Base-by-base conservation (phyloP, 2,797 vertebrate species). In the Phoeniculus purpureus region DNA sequence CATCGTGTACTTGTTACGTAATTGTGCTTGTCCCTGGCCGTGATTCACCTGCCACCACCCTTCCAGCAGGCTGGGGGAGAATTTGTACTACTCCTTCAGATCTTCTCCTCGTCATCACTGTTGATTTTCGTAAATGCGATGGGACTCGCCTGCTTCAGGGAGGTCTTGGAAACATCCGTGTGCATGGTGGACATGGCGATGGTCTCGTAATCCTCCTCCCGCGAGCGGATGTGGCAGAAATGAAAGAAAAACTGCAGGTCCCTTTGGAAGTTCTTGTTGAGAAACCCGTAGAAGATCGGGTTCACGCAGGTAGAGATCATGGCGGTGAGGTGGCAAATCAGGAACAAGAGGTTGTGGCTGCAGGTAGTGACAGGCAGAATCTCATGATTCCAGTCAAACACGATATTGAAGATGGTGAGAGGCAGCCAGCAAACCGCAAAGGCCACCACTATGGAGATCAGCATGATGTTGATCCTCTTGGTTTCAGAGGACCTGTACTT, bases 161-260 rank as follows among this genome's bases (percentile, higher is more conserved):
- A 98, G 27, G 97, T 98, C 96, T 98, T 98, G 48, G 98, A 98
- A 87, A 98, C 96, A 94, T 98, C 98, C 1, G 98, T 98, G 34
- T 98, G 98, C 97, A 98, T 97, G 77, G 98, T 98, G n/a, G 98
- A 98, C 98, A 98, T 98, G 73, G 98, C 98, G 83, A 98, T 98
- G 6, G 98, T 98, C 85, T 98, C 98, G 62, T 98, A 98, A 89
- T 98, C 98, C 27, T 98, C 98, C 34, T 98, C 98, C 48, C 81
- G 97, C 43, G 97, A 93, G n/a, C 97, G 97, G 89, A 98, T 97
- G 93, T 98, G 97, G 92, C 98, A 98, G 79, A 98, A 98, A 66
- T 97, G 97, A 90, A 98, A 98, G 62, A 98, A 97, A 94, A 98
- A 96, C 55, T 98, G 98, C 90, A 98, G 93, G 86, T 98, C 98